Conservation (phyloP, 2,797 vertebrate genomes). For the Sebastes diploproa region DNA sequence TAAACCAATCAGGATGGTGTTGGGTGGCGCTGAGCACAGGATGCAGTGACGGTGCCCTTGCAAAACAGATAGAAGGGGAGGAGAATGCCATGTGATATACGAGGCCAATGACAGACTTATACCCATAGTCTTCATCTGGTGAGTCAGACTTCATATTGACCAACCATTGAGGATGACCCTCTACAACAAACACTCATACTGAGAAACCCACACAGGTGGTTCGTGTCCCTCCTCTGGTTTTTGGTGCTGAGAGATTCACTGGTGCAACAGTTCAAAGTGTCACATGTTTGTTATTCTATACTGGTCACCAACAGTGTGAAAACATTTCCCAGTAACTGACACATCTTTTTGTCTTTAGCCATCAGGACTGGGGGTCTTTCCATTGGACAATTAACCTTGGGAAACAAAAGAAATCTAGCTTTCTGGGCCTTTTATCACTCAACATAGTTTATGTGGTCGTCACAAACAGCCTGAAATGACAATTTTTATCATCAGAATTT, state of each 20-base stretch:
- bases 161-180: neutral
- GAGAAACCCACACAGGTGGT: constrained; percentile 19
- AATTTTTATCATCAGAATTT: neutral
- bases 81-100: too few relatives aligned
- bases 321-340: constrained; percentile 22
- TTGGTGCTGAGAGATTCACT: neutral
- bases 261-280: constrained; percentile 37
- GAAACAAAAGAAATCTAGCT: neutral
- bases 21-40: too few relatives aligned
- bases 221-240: constrained; percentile 27
- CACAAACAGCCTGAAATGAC: neutral
- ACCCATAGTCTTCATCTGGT: too few relatives aligned
- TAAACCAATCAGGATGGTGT: too few relatives aligned
- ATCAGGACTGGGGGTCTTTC: neutral
- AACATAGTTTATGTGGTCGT: neutral
- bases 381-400: neutral
- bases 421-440: constrained; percentile 7
- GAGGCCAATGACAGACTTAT: too few relatives aligned
- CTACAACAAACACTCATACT: neutral
- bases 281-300: constrained; percentile 44
- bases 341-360: constrained; percentile 4
- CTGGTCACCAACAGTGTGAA: constrained; percentile 28
- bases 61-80: too few relatives aligned
- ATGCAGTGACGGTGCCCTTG: accelerated
- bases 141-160: neutral